These are phyloP conservation scores for Metacarcinus magister DNA, from an alignment of 2,888 invertebrate species.

Conservation along the genomic window DNA sequence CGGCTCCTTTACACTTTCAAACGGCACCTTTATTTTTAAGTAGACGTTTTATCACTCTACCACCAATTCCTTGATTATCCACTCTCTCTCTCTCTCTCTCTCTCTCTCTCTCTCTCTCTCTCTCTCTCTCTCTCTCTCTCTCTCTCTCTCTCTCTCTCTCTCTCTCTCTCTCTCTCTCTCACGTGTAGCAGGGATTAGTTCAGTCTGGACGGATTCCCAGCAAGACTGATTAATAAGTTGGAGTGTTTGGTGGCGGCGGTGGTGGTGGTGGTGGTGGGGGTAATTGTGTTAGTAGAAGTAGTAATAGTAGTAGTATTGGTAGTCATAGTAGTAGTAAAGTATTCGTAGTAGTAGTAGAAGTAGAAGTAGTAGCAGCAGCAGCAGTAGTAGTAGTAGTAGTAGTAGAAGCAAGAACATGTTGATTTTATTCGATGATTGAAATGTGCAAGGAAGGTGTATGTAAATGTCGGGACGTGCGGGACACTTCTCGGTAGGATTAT, in stretches of 20 bases:
- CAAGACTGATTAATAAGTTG: neutral
- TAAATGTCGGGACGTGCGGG: neutral
- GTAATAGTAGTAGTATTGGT: neutral
- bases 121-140: conserved; percentile 21
- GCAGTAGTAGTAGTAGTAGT: neutral
- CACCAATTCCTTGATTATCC: neutral
- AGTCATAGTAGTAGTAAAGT: no score
- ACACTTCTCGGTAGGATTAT: neutral
- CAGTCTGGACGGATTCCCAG: neutral
- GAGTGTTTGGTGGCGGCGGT: neutral
- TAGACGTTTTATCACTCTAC: neutral
- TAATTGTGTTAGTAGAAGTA: neutral
- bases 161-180: conserved; percentile 26
- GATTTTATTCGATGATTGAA: conserved; percentile 6
- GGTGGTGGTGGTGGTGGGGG: neutral
- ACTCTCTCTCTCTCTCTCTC: no score
- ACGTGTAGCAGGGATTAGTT: neutral
- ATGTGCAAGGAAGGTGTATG: neutral
- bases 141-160: conserved; percentile 26
- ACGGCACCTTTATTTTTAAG: neutral
- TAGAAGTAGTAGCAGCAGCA: neutral
- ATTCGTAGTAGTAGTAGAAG: no score
- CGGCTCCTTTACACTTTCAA: neutral
- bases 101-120: neutral
- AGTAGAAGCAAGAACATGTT: neutral